Percentiles rank a stretch among this genome's conserved stretches.
These are phyloP conservation scores for Drosophila carrolli DNA, from an alignment of 1,140 invertebrate genomes.

Conservation along the genomic window DNA sequence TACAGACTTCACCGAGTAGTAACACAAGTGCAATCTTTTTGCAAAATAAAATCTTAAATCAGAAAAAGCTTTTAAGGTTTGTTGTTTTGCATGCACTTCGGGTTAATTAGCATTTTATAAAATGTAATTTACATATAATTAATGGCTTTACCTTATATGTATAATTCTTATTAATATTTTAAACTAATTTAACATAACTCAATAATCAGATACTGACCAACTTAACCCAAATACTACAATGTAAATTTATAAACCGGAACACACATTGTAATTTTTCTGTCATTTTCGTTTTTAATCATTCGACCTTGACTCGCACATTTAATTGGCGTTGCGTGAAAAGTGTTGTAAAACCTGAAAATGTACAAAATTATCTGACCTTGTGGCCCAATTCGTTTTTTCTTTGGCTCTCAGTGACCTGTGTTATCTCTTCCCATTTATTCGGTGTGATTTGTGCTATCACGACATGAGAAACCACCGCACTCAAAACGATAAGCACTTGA, in stretches of 20 bases:
- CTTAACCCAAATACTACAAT: no score
- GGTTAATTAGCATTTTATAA: no score
- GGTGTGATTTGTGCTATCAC: slow-evolving; percentile 4
- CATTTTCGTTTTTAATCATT: slow-evolving; percentile 42
- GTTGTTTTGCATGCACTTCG: no score
- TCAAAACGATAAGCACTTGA: slow-evolving; percentile 34
- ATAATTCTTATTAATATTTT: no score
- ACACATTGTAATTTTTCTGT: slow-evolving; percentile 9
- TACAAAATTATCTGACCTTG: slow-evolving; percentile 37
- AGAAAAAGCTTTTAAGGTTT: no score
- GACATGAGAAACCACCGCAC: background rate
- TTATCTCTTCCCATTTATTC: slow-evolving; percentile 28
- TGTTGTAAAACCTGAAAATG: slow-evolving; percentile 45
- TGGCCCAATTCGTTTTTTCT: background rate
- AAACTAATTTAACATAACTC: no score
- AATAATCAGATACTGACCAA: background rate
- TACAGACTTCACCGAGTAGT: no score
- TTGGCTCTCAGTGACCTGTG: slow-evolving; percentile 19
- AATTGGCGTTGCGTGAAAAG: slow-evolving; percentile 56
- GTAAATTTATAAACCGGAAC: slow-evolving; percentile 9
- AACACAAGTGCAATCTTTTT: no score
- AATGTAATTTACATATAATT: no score
- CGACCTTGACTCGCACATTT: slow-evolving; percentile 48
- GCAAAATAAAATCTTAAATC: no score
- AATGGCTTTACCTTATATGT: no score